Evolutionary conservation across 2,797 vertebrate genomes (phyloP), one percentile per base, ranked within the genome.

Genomic region (Botia almorhae): DNA sequence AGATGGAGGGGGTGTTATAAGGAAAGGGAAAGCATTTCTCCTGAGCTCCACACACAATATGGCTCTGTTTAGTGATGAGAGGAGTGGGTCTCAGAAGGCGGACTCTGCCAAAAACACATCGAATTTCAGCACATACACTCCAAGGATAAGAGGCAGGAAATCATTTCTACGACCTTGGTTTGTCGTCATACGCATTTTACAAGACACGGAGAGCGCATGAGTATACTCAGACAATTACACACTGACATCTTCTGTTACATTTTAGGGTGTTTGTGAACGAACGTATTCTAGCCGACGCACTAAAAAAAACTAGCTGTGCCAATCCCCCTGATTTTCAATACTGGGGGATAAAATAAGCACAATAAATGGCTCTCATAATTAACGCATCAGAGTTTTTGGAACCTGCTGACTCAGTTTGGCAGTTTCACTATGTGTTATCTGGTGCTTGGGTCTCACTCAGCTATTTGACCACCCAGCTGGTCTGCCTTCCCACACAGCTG

Each of bases 401-500:
- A 84, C 80, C 81, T 84, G 46, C 74, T 75, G 21, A 33, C 79
- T 85, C 87, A 76, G 75, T 63, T 81, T 65, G 77, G 74, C 46
- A 33, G 17, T 53, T 50, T 12, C 74, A 76, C 73, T 64, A n/a
- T 10, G 29, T 39, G 64, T 82, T 79, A 56, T 63, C 74, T 80
- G 79, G 65, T 87, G 78, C 78, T 63, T 83, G 85, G 89, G 85
- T 87, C 86, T 87, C 81, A 83, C 85, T 91, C 93, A 93, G 92
- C 92, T 93, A 92, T 91, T 89, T 87, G 90, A 89, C 91, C 89
- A 91, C 90, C 91, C 93, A 93, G 90, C 87, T 85, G 90, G 89
- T 64, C 16, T 81, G 56, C 29, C 29, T 36, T 29, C 39, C 14
- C 39, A n/a, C 13, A 48, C 67, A 68, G 39, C 13, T 19, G 71